Base-by-base conservation (phyloP, 2,888 invertebrate genomes). In the Stegophylla sp. region DNA sequence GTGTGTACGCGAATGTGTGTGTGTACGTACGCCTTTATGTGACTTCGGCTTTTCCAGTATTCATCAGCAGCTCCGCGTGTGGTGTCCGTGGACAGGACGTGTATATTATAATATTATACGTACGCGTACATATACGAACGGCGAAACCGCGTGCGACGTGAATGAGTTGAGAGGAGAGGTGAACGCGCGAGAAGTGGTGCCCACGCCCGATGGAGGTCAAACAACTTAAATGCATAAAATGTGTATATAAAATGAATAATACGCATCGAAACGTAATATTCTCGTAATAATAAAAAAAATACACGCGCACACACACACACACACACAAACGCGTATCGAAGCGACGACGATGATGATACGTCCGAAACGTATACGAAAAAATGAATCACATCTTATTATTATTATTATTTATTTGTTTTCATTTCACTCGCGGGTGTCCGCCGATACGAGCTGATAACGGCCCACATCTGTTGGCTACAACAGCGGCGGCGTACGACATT, bases 151-250 rank as follows among this genome's bases (percentile, higher is more conserved):
- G 45, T 17, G 23, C 17, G 66, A 13, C 2, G 23, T 26, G 53
- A 71, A 51, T 28, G 51, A 69, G 69, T 28, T n/a, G 69, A 69
- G 69, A 43, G n/a, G 43, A 43, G 43, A 43, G 43, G 43, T 10
- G 69, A n/a, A 34, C 20, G 66, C 66, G 59, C 72, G 43, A 59
- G n/a, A 34, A 17, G 63, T 17, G 63, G 10, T 74, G 48, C 74
- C 74, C 74, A 74, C 74, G 74, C 74, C 61, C 20, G 28, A 77
- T 67, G 28, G 67, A 77, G 77, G 77, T 77, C 77, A 77, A 77
- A 67, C 67, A 76, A 76, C 76, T 76, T 76, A 26, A 45, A 28
- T 28, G 34, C 34, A 34, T 34, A 34, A 34, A 34, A 72, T 61
- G n/a, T 28, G n/a, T n/a, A n/a, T n/a, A n/a, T n/a, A n/a, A 72